Evolutionary conservation across 2,113 vertebrate species (phyloP), one percentile per base, ranked within the genome.

Genomic region (Equus quagga): DNA sequence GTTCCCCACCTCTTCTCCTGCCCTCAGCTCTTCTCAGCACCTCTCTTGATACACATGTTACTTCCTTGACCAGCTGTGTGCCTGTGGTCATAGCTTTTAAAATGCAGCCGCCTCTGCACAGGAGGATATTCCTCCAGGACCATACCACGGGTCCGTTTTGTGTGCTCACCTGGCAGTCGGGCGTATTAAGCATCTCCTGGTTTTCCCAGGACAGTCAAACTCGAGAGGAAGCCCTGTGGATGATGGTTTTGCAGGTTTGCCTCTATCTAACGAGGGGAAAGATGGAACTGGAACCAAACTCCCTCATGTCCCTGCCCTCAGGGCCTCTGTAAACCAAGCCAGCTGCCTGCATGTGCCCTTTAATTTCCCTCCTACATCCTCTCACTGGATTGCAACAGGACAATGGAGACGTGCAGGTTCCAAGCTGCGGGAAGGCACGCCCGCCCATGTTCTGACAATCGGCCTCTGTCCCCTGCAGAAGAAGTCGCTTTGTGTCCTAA

Each of bases 81-180:
- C 6, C 1, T 3, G 0, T 65, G 65, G 31, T 41, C 15, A 0
- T 14, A 7, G 13, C 6, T 0, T 64, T 33, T 11, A 5, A 17
- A 75, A 18, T 8, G 44, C 15, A 7, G 28, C 12, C 58, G 11
- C 49, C 46, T 67, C 56, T 11, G 12, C 26, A 23, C 23, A 8
- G 62, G 23, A 31, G 33, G 70, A 1, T 24, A 0, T 14, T 11
- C 69, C 28, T 46, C 44, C 12, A 13, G 58, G 56, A 5, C 33
- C 54, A 3, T 36, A 46, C 14, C 11, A 5, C 23, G 13, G 21
- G 8, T 28, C 46, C 4, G 8, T 46, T 14, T 8, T 4, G 23
- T 4, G 36, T 19, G 6, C 10, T 1, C 21, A 1, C 23, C 11
- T 0, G 0, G 1, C 13, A 11, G 28, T 5, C 23, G 8, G n/a